A percentile compares a stretch with the other conserved stretches of the same genome.
phyloP scores from a whole-genome alignment of 92 coral and sea anemone genomes.

The Actinernus sp. region DNA sequence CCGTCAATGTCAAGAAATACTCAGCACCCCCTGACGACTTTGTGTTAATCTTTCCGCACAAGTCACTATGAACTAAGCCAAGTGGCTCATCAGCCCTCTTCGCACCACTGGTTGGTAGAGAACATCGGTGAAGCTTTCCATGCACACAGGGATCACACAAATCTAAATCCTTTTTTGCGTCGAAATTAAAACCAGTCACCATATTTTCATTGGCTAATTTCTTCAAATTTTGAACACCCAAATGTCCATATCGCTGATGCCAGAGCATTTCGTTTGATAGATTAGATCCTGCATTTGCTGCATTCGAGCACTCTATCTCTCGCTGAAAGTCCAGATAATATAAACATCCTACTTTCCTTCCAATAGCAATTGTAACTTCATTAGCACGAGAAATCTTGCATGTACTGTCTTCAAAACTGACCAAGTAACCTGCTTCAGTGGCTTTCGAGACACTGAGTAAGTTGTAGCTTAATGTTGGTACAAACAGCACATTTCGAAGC shows the following conservation, averaged over 20 bases:
- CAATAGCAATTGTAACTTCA: slow-evolving; percentile 42
- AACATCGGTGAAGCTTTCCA: slow-evolving; percentile 44
- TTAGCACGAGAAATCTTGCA: slow-evolving; percentile 53
- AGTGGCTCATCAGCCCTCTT: slow-evolving; percentile 50
- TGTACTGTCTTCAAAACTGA: slow-evolving; percentile 39
- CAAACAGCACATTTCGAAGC: slow-evolving; percentile 48
- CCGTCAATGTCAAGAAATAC: slow-evolving; percentile 60
- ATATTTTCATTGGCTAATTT: slow-evolving; percentile 35
- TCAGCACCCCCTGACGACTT: slow-evolving; percentile 57
- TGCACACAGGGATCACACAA: slow-evolving; percentile 65
- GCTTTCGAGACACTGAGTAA: slow-evolving; percentile 53
- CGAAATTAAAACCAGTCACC: slow-evolving; percentile 52
- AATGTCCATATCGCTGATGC: slow-evolving; percentile 74
- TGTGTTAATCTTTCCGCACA: slow-evolving; percentile 60
- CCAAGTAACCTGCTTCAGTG: slow-evolving; percentile 24
- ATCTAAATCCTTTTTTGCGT: slow-evolving; percentile 32
- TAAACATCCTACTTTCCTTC: slow-evolving; percentile 55
- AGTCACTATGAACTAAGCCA: slow-evolving; percentile 58
- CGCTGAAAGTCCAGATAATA: slow-evolving; percentile 32
- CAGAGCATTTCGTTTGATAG: slow-evolving; percentile 38
- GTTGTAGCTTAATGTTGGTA: slow-evolving; percentile 55
- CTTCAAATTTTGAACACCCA: slow-evolving; percentile 45
- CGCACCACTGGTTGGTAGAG: slow-evolving; percentile 49
- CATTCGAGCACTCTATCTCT: slow-evolving; percentile 18
- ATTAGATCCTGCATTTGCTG: slow-evolving; percentile 25